Base-by-base conservation (phyloP, 2,888 invertebrate species). In the Aplocera efformata region DNA sequence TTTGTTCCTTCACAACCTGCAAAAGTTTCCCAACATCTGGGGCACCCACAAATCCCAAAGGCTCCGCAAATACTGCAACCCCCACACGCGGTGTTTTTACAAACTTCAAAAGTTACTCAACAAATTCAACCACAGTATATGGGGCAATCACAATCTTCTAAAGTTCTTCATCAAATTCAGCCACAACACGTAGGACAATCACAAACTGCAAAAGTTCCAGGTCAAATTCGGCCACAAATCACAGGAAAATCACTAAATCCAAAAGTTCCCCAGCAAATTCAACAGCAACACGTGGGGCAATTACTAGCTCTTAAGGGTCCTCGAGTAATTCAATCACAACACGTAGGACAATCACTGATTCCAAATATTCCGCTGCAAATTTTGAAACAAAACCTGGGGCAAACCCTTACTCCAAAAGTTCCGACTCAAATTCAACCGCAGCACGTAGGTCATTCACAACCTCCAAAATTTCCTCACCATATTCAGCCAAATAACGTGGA, bases 281-380 rank as follows among this genome's bases (percentile, higher is more conserved):
- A 17, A 5, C 13, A 3, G 2, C 13, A 17, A 17, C 13, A 17
- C 13, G 5, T 17, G 13, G 13, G 13, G 5, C 13, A 17, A 17
- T 5, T 3, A 17, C 13, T 3, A 17, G 5, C 13, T 2, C 13
- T 5, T 3, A 17, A 17, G 13, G 13, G 2, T 17, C 5, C 13
- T 5, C 13, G 5, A 17, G 3, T 3, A 17, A 17, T 3, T 17
- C 13, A 17, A 5, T 5, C 5, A 3, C 13, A 17, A 17, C 13
- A 17, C 13, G 13, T 17, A 5, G 13, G 13, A 17, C 13, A 17
- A 22, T 7, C 1, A 22, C n/a, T 1, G 7, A 22, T 2, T 5
- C 26, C 23, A 23, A 44, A 35, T 26, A 21, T 28, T 6, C 20
- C 38, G 5, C 37, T 28, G 13, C 8, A 24, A 28, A 10, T 24